Evolutionary conservation across 2,888 invertebrate genomes (phyloP), one percentile per base, ranked within the genome.

Genomic region (Apodemia zela): DNA sequence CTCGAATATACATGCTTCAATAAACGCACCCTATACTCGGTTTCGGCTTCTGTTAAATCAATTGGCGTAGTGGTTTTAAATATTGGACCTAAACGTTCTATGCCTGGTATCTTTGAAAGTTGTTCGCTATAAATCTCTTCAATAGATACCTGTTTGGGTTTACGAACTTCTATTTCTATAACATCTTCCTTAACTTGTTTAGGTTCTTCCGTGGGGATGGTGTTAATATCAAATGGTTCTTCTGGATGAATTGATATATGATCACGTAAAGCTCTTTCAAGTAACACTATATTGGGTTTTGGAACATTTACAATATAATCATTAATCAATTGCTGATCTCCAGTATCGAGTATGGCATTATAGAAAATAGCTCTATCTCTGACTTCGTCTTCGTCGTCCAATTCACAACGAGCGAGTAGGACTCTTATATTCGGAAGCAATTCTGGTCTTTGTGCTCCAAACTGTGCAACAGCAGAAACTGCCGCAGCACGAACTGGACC

Each of bases 371-470:
- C 99, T 54, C 99, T 93, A 86, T 99, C 99, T 42, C 99, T 93
- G 0, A 99, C 99, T 91, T 99, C 99, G 84, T 99, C 99, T 80
- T 99, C 99, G 0, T 97, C 96, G 81, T 99, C 99, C 92, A 99
- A 93, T 80, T 98, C 97, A 75, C 98, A 98, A 10, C 98, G 94
- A 0, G 95, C 94, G 7, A 97, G 87, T 54, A 98, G 87, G 63
- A 95, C 94, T 64, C 93, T 92, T 64, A 99, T 97, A 78, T 98
- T 98, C 11, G 88, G 88, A 0, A 90, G 75, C 1, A 90, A 64
- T 65, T 89, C 89, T 0, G 89, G 98, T 82, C 98, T 98, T 63
- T 97, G 96, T 0, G 99, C 99, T 1, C 99, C 99, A 81, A 99
- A 99, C 81, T 98, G 98, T 0, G 99, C 98, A 73, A 99, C 94